phyloP scores from a whole-genome alignment of 2,888 invertebrate species.

The Allygus modestus region DNA sequence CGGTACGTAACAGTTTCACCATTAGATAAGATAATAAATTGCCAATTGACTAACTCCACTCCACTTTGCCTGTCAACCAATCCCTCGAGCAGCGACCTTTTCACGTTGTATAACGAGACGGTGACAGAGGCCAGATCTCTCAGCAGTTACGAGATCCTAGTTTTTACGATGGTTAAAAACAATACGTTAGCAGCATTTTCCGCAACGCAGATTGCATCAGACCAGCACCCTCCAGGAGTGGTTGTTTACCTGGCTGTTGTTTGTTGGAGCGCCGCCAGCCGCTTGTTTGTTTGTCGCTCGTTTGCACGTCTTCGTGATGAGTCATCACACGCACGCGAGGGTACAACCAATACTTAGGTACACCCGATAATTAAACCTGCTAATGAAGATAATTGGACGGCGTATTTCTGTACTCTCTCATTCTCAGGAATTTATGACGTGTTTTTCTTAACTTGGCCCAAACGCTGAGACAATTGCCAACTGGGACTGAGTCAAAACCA shows the following conservation, averaged over 20 bases:
- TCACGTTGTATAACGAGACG: neutral
- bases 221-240: neutral
- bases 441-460: conserved; percentile 12
- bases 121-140: neutral
- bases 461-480: neutral
- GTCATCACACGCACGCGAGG: conserved; percentile 12
- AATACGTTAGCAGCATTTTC: neutral
- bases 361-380: neutral
- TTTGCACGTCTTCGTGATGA: neutral
- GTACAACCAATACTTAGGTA: neutral
- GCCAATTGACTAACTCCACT: too few relatives aligned
- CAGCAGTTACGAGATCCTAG: neutral
- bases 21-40: too few relatives aligned
- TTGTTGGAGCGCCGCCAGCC: neutral
- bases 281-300: neutral
- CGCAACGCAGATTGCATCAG: neutral
- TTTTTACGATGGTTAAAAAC: neutral
- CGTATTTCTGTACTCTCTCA: neutral
- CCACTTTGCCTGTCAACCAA: too few relatives aligned
- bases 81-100: neutral
- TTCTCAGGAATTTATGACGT: conserved; percentile 17
- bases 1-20: too few relatives aligned
- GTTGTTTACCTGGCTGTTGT: neutral
- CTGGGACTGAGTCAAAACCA: conserved; percentile 7
- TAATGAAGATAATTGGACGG: conserved; percentile 8